Evolutionary conservation across 2,113 vertebrate genomes (phyloP), one percentile per base, ranked within the genome.

Genomic region (Anarrhichthys ocellatus): DNA sequence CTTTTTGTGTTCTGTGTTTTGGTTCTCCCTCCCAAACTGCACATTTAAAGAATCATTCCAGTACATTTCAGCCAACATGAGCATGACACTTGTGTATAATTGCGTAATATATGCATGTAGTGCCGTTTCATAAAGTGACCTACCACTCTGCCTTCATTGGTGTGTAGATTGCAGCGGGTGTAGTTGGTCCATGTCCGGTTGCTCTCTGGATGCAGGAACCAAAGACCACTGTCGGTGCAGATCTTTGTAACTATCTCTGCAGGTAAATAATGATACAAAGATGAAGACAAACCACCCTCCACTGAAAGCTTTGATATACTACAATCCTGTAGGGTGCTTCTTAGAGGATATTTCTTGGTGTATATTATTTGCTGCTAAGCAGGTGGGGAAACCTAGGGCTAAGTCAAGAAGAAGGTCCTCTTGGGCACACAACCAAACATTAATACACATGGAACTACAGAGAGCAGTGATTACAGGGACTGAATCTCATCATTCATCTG

Each of bases 131-230:
- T n/a, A 13, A 17, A 18, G 32, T 5, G 9, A 83, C 90, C 8
- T 92, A 99, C 98, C 96, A 97, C 94, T 88, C 96, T 92, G 92
- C 96, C 96, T 85, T 97, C 95, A 0, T 83, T 94, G 0, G 96
- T 97, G 85, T 95, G 95, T 71, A 94, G 81, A 10, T 95, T 99
- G 87, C 98, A 99, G 77, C 91, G 95, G 5, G 97, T 99, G 84
- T 96, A 99, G 90, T 99, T 98, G 54, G 97, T 98, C 98, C 98
- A 99, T 0, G 96, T 99, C 68, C 97, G 94, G 91, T 99, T 99
- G 93, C 98, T 99, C 59, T 93, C 94, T 2, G 98, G 98, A 79
- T 99, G 98, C 56, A 94, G 92, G 85, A 99, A 99, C 98, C 98
- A 99, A 18, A 96, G 91, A 22, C 98, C 98, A 1, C 87, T 95